Conservation (phyloP, 2,888 invertebrate genomes). For the Morpho deidamia region DNA sequence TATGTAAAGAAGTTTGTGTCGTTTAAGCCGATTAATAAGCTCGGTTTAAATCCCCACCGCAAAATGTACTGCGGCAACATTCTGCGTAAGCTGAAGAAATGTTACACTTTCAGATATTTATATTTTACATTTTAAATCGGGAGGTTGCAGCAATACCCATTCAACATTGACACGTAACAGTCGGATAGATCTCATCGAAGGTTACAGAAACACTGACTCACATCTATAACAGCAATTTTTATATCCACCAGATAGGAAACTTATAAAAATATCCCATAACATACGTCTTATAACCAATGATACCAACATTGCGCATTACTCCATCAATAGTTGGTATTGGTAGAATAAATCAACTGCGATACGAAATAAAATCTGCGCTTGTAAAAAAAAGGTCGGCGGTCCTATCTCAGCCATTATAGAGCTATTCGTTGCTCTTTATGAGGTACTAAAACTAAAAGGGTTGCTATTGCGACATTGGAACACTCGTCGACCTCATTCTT, state of each 20-base stretch:
- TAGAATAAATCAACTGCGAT: conserved; percentile 13
- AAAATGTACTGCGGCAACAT: neutral
- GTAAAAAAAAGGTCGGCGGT: conserved; percentile 27
- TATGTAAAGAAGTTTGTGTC: neutral
- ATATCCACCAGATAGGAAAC: conserved; percentile 54
- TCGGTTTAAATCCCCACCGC: conserved; percentile 1
- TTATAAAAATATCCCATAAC: conserved; percentile 47
- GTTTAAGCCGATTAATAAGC: neutral
- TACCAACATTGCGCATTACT: conserved; percentile 15
- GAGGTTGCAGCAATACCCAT: conserved; percentile 22
- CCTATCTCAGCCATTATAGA: conserved; percentile 50
- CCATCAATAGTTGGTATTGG: conserved; percentile 2
- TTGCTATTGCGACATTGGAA: conserved; percentile 61
- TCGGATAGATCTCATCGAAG: conserved; percentile 33
- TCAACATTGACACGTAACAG: conserved; percentile 29
- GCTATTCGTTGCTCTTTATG: conserved; percentile 56
- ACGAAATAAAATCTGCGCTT: conserved; percentile 14
- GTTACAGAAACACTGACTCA: conserved; percentile 48
- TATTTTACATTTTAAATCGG: conserved; percentile 23
- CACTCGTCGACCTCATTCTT: conserved; percentile 38
- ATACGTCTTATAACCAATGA: conserved; percentile 16
- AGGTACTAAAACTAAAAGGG: conserved; percentile 69
- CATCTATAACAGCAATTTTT: conserved; percentile 51
- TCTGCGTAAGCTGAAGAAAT: conserved; percentile 12
- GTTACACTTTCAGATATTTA: conserved; percentile 20